These are phyloP conservation scores for Maccullochella peelii DNA, from an alignment of 2,113 vertebrate species.

Conservation along the genomic window DNA sequence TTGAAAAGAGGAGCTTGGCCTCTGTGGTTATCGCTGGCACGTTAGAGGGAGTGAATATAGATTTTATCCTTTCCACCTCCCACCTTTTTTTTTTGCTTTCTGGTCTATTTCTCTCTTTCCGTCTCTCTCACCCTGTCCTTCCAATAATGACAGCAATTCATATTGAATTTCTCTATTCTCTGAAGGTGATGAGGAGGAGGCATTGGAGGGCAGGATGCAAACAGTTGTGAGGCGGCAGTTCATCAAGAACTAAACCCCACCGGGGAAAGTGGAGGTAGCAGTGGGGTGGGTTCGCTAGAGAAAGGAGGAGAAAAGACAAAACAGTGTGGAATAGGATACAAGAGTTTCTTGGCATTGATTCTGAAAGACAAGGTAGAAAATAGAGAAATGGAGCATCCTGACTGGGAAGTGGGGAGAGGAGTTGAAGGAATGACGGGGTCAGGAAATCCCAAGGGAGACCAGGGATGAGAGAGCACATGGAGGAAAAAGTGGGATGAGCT, in stretches of 20 bases:
- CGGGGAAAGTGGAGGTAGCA: constrained; percentile 15
- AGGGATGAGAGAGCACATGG: constrained; percentile 48
- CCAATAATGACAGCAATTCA: constrained; percentile 80
- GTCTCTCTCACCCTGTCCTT: constrained; percentile 62
- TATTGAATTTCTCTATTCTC: constrained; percentile 78
- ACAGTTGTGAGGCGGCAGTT: constrained; percentile 68
- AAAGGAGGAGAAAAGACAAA: constrained; percentile 27
- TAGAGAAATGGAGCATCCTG: constrained; percentile 40
- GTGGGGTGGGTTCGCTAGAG: constrained; percentile 21
- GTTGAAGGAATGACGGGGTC: constrained; percentile 47
- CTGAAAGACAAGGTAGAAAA: constrained; percentile 34
- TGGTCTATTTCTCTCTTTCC: constrained; percentile 64
- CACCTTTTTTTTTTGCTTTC: constrained; percentile 55
- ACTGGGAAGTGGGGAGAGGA: constrained; percentile 37
- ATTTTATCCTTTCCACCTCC: constrained; percentile 78
- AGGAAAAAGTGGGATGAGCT: constrained; percentile 58
- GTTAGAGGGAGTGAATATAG: constrained; percentile 79
- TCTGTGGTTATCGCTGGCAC: constrained; percentile 74
- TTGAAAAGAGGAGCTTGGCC: constrained; percentile 78
- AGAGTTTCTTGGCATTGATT: constrained; percentile 36
- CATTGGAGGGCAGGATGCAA: constrained; percentile 57
- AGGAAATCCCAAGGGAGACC: constrained; percentile 48
- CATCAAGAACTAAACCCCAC: constrained; percentile 57
- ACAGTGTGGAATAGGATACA: constrained; percentile 17
- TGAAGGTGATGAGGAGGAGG: constrained; percentile 68